Percentiles rank a stretch among this genome's conserved stretches.
Conservation (phyloP, 1,140 invertebrate genomes). For the Drosophila repletoides region DNA sequence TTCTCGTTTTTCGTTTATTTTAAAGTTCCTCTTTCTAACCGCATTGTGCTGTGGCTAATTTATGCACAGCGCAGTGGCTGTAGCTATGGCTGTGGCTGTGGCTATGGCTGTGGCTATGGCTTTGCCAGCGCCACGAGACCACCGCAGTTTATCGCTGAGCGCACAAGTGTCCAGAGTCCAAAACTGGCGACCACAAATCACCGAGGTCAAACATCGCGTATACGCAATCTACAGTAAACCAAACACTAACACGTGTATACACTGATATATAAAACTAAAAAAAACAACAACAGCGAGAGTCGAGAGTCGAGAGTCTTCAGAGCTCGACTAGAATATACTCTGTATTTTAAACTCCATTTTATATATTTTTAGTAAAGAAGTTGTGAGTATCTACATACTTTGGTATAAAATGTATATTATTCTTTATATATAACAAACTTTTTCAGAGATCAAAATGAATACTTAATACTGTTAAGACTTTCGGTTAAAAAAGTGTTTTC, state of each 20-base stretch:
- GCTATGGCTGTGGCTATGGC: background rate
- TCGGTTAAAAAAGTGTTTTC: too few relatives aligned
- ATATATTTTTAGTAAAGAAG: too few relatives aligned
- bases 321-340: too few relatives aligned
- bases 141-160: slow-evolving; percentile 67
- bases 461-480: too few relatives aligned
- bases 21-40: slow-evolving; percentile 29
- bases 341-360: too few relatives aligned
- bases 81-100: slow-evolving; percentile 29
- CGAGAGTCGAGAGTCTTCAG: too few relatives aligned
- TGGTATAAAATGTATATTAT: too few relatives aligned
- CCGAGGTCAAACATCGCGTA: slow-evolving; percentile 74
- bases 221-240: slow-evolving; percentile 52
- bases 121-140: slow-evolving; percentile 24
- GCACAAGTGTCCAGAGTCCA: slow-evolving; percentile 60
- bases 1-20: slow-evolving; percentile 16
- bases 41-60: slow-evolving; percentile 73
- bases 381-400: too few relatives aligned
- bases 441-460: too few relatives aligned
- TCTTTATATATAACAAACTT: too few relatives aligned
- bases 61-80: slow-evolving; percentile 67
- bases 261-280: slow-evolving; percentile 12
- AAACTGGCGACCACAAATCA: slow-evolving; percentile 68
- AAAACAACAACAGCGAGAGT: slow-evolving; percentile 16
- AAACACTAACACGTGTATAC: slow-evolving; percentile 23